phyloP scores from a whole-genome alignment of 1,140 invertebrate genomes.

The Drosophila bipectinata region DNA sequence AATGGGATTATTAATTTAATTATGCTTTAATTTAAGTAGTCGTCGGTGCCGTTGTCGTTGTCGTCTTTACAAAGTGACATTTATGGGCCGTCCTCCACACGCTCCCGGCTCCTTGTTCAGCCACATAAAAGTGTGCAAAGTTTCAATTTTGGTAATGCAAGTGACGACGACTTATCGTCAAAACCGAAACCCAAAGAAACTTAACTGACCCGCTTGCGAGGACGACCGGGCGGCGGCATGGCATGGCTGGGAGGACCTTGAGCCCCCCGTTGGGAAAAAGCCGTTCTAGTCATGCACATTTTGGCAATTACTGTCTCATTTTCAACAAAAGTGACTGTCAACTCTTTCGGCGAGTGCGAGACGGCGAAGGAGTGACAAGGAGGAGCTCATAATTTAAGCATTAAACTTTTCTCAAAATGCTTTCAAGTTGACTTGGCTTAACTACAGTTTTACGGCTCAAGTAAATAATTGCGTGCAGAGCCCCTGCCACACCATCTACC shows the following conservation, averaged over 20 bases:
- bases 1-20: slow-evolving; percentile 83
- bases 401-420: slow-evolving; percentile 80
- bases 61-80: slow-evolving; percentile 68
- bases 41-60: slow-evolving; percentile 51
- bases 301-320: slow-evolving; percentile 80
- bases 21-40: slow-evolving; percentile 83
- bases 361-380: slow-evolving; percentile 26
- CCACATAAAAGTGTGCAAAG: slow-evolving; percentile 57
- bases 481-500: slow-evolving; percentile 5
- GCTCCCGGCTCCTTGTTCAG: slow-evolving; percentile 16
- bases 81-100: slow-evolving; percentile 29
- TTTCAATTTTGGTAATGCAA: slow-evolving; percentile 75
- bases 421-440: slow-evolving; percentile 81
- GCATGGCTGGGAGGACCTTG: slow-evolving; percentile 19
- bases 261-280: slow-evolving; percentile 31
- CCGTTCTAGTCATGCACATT: slow-evolving; percentile 70
- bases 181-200: slow-evolving; percentile 51
- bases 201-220: slow-evolving; percentile 46
- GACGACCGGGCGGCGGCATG: neutral
- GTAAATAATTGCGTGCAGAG: slow-evolving; percentile 75
- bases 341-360: slow-evolving; percentile 51
- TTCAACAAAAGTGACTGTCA: slow-evolving; percentile 80
- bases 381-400: slow-evolving; percentile 79
- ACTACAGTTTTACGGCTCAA: slow-evolving; percentile 82
- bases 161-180: slow-evolving; percentile 66